These are phyloP conservation scores for Propithecus coquereli DNA, from an alignment of 2,113 vertebrate genomes.

Conservation along the genomic window DNA sequence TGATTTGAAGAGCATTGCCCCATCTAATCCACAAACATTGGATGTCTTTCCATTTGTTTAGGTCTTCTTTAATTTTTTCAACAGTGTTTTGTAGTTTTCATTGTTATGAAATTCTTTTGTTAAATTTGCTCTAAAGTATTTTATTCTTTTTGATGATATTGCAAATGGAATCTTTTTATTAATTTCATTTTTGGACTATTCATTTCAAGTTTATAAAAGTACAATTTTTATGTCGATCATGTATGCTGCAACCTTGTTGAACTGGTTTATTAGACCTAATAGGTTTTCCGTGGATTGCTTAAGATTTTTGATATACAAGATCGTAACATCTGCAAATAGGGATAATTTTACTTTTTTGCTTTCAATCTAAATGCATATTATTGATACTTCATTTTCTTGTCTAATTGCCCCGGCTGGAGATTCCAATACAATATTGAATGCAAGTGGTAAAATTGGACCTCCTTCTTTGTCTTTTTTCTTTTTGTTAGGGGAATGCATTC, in stretches of 20 bases:
- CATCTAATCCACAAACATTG: neutral
- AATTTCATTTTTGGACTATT: neutral
- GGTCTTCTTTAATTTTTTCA: neutral
- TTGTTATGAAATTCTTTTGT: neutral
- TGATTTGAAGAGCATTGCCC: neutral
- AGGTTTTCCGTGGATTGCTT: neutral
- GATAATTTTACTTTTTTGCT: neutral
- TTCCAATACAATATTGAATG: neutral
- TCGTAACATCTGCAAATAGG: neutral
- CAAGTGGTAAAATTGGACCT: neutral
- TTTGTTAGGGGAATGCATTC: neutral
- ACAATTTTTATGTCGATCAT: neutral
- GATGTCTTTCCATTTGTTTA: neutral
- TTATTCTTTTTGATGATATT: neutral
- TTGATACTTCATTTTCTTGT: neutral
- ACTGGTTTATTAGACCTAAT: neutral
- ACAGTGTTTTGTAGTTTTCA: neutral
- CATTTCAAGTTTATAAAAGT: neutral
- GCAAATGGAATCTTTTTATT: constrained; percentile 1
- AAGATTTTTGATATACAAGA: neutral
- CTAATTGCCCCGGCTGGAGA: neutral
- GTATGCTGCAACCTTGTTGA: neutral
- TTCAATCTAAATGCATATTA: neutral
- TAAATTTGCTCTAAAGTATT: neutral
- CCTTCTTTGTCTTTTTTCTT: neutral